Conservation (phyloP, 1,140 invertebrate species). For the Phymastichus coffea region DNA sequence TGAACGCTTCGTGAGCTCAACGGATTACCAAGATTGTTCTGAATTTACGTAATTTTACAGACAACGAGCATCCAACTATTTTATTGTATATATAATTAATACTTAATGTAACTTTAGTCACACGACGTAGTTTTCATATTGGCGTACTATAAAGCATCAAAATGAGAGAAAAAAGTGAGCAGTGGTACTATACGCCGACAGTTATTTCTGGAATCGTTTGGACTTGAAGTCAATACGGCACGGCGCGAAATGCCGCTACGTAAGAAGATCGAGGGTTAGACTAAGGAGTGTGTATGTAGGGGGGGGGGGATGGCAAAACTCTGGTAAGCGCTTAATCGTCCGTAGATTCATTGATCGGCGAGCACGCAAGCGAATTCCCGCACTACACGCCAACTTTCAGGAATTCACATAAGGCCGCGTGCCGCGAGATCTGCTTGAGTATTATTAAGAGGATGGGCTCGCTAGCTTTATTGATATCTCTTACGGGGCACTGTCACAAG, state of each 20-base stretch:
- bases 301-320: not conserved
- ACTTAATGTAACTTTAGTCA: no score
- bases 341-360: not conserved
- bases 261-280: not conserved
- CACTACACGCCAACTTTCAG: not conserved
- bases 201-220: conserved; percentile 36
- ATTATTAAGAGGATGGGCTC: conserved; percentile 1
- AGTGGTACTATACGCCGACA: conserved; percentile 16
- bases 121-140: no score
- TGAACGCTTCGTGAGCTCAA: no score
- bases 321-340: conserved; percentile 2
- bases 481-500: no score
- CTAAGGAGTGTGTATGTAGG: not conserved
- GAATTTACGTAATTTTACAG: no score
- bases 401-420: not conserved
- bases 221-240: conserved; percentile 31
- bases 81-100: no score
- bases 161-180: no score
- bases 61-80: no score
- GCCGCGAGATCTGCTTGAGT: not conserved
- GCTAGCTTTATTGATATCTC: conserved; percentile 3
- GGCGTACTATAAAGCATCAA: no score
- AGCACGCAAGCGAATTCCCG: not conserved
- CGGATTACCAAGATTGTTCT: no score
- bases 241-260: no score